Evolutionary conservation across 2,113 vertebrate genomes (phyloP), one percentile per base, ranked within the genome.

Genomic region (Sebastes fasciatus): DNA sequence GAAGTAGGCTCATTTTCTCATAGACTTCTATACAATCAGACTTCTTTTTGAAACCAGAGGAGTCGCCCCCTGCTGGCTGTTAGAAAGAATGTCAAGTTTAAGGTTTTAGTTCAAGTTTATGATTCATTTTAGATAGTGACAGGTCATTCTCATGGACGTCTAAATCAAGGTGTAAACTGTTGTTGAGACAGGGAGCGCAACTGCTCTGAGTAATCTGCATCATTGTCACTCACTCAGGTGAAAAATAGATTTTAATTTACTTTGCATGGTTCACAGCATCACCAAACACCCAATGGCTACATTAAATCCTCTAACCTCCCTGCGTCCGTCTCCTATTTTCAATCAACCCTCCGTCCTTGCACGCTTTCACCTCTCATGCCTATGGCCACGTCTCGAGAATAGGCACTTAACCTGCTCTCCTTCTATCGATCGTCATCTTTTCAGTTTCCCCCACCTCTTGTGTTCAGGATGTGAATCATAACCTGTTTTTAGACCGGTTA

Each of bases 331-430:
- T 48, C 17, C 14, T 55, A 60, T 75, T 71, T 63, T 46, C 23
- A 80, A 16, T 57, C 66, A 48, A 66, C 26, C 26, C 66, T 73
- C 49, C 4, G 4, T 54, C 60, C 55, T 13, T 72, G 34, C 49
- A 14, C 43, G 63, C 60, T 23, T 40, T 75, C 26, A 60, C 48
- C 54, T 54, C 23, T 68, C 2, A 58, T 5, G 26, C 34, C 54
- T 19, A 0, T 23, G 13, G 58, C 64, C 10, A 60, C 12, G 51
- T 79, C 64, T 58, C 1, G 12, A 70, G 26, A 77, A 69, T 2
- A 26, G 67, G 34, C 68, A 66, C 73, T 78, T 78, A 70, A 73
- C 77, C 77, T 48, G n/a, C 51, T 63, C 14, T 52, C 52, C 48
- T 42, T 14, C 34, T 13, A 81, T 89, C 1, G 58, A 86, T 83